Base-by-base conservation (phyloP, 2,797 vertebrate species). In the Darevskia nairensis region DNA sequence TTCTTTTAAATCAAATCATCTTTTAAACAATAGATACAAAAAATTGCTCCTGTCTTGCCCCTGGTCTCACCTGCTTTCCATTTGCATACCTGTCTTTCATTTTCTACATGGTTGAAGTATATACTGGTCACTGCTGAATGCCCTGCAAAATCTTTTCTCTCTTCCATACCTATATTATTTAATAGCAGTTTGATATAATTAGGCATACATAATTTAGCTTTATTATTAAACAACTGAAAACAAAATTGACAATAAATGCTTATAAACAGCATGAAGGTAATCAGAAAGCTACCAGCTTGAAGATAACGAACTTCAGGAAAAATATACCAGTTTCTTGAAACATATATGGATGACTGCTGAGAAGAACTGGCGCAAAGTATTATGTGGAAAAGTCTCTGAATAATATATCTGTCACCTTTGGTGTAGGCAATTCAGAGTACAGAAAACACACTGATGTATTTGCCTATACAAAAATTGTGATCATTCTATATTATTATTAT, bases 141-240 rank as follows among this genome's bases (percentile, higher is more conserved):
- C 39, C 91, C 91, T 86, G 74, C 0, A 74, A 85, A 59, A 82
- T 83, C 93, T 85, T 95, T 93, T 94, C 89, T 94, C 84, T 94
- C 95, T 94, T 93, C 89, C 91, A 88, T 92, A 92, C 87, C 97
- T 97, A 92, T 81, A 88, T 95, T 90, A 92, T 94, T 89, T 91
- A 94, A 93, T 10, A 93, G 55, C 66, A 64, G 91, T n/a, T 86
- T 92, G 86, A 92, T 86, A 90, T 84, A 79, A 79, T 82, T 86
- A 93, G 3, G 15, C 79, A 50, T 85, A 80, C 89, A 11, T 6
- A 89, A 55, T 92, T 94, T 84, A 91, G 81, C 25, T 82, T 66
- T 89, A 64, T 10, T 89, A 86, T n/a, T 46, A 23, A 91, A 90
- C 84, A 90, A 89, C 80, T 27, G 3, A 90, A 88, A 88, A 68